Conservation (phyloP, 2,888 invertebrate genomes). For the Leptopilina drosophilae region DNA sequence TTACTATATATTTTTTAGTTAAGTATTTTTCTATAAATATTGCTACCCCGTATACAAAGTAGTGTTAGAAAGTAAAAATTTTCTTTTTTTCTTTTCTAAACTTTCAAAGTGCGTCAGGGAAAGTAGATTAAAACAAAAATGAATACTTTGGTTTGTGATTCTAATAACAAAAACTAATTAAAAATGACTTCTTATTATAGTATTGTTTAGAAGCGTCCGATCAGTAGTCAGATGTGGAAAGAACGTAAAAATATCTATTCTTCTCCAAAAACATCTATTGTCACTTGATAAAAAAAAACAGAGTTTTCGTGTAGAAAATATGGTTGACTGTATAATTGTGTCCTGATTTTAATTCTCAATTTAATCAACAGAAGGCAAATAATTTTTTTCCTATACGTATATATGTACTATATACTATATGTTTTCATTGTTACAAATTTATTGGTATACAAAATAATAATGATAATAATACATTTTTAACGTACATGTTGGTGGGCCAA, state of each 20-base stretch:
- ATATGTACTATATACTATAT: background rate
- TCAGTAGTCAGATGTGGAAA: background rate
- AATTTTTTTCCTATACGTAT: background rate
- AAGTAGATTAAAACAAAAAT: background rate
- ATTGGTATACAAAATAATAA: background rate
- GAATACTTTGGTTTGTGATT: no score
- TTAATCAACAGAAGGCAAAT: slow-evolving; percentile 25
- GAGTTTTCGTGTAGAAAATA: slow-evolving; percentile 28
- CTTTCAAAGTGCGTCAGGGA: slow-evolving; percentile 27
- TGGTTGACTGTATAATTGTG: slow-evolving; percentile 71
- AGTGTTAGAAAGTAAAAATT: background rate
- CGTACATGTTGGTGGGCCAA: slow-evolving; percentile 70
- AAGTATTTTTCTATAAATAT: background rate
- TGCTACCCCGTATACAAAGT: background rate
- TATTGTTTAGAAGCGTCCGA: slow-evolving; percentile 8
- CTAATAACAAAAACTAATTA: no score
- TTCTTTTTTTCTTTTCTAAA: slow-evolving; percentile 4
- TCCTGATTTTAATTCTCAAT: slow-evolving; percentile 59
- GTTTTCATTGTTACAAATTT: background rate
- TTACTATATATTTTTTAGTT: background rate
- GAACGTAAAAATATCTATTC: background rate
- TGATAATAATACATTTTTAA: slow-evolving; percentile 50
- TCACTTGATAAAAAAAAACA: background rate
- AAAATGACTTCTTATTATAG: no score
- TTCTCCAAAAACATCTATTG: background rate